phyloP scores from a whole-genome alignment of 2,797 vertebrate genomes.

The Leucoraja ocellata region DNA sequence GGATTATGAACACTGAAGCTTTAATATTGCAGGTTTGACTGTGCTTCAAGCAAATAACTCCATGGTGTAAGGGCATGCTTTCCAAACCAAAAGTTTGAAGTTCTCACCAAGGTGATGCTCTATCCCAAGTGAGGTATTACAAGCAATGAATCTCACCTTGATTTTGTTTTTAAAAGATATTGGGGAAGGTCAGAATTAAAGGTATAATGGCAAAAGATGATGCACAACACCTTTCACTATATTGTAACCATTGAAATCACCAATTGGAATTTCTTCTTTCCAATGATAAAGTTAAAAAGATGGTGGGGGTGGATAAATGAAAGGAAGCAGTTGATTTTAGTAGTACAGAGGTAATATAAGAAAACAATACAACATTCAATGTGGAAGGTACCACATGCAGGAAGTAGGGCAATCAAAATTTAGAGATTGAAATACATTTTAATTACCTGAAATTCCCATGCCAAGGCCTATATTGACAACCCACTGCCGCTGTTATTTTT shows the following conservation, averaged over 20 bases:
- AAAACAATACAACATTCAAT: background rate
- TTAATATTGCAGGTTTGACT: background rate
- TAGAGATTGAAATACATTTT: too few species aligned
- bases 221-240: background rate
- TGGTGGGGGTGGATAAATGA: background rate
- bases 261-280: too few species aligned
- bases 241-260: background rate
- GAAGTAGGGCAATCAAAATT: background rate
- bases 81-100: background rate
- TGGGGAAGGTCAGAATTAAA: background rate
- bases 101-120: background rate
- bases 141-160: background rate
- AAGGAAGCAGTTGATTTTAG: background rate
- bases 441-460: background rate
- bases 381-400: background rate
- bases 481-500: background rate
- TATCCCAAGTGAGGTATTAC: too few species aligned
- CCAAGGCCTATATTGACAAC: background rate
- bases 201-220: background rate
- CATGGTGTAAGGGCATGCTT: too few species aligned
- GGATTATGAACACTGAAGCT: background rate
- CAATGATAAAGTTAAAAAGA: background rate
- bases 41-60: background rate
- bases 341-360: background rate
- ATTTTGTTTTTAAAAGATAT: too few species aligned